Evolutionary conservation across 2,797 vertebrate genomes (phyloP), one percentile per base, ranked within the genome.

Genomic region (Chaetodon trifasciatus): DNA sequence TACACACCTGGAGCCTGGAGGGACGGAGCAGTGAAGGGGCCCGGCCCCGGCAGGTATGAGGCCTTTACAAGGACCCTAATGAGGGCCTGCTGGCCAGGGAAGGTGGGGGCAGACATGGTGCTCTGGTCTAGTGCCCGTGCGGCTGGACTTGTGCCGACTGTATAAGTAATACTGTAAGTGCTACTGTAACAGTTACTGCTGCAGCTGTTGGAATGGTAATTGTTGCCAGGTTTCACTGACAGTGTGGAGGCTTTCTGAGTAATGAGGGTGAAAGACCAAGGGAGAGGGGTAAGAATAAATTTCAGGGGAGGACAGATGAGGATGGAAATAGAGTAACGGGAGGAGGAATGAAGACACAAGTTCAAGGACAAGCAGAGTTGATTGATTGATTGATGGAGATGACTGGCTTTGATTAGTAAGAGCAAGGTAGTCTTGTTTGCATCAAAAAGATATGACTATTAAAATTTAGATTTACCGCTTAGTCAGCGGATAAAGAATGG

Each of bases 41-140:
- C 91, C 89, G 50, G 55, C 74, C 89, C 90, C 80, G 82, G 93
- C 91, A 95, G 93, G 93, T 94, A 93, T 85, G 67, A 89, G 86
- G 90, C 79, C 91, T 94, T 94, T 95, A 95, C 89, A 91, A 94
- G 92, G 84, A 81, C 82, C 83, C 91, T 94, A 95, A 95, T 95
- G 94, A 94, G 93, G 91, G 85, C 89, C 90, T 91, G 91, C 93
- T 93, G 92, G 84, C 90, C 78, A n/a, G 80, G 69, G 79, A 79
- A 89, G 83, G 81, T 72, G 85, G 82, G 81, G 90, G 89, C 74
- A 79, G 88, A 83, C 74, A 75, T 28, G 81, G 77, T 82, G 87
- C 83, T 90, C 83, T 86, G 84, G 89, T 91, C 89, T 88, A 85
- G 82, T 89, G 86, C 88, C 78, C 68, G 23, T 92, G 68, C 82